These are phyloP conservation scores for Raphicerus campestris DNA, from an alignment of 2,113 vertebrate species.

Conservation along the genomic window DNA sequence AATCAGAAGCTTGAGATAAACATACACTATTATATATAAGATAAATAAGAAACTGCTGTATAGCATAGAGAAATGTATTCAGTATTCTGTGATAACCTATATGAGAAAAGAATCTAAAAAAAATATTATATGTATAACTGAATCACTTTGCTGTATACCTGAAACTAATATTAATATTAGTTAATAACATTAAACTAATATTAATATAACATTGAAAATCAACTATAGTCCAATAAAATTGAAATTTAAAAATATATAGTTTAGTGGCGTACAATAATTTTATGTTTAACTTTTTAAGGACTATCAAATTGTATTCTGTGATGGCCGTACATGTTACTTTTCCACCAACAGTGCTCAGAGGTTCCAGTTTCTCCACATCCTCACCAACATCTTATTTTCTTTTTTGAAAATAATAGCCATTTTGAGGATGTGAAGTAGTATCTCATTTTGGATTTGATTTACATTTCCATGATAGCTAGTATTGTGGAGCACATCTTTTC, in stretches of 20 bases:
- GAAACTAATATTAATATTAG: not conserved
- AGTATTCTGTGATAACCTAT: not conserved
- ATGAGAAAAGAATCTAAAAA: not conserved
- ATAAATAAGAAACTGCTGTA: not conserved
- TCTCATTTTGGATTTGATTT: not conserved
- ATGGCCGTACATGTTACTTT: not conserved
- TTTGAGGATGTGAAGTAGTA: not conserved
- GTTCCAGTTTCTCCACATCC: not conserved
- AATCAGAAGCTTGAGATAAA: not conserved
- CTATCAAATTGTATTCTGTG: not conserved
- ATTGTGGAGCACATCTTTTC: not conserved
- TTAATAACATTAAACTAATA: not conserved
- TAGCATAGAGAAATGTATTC: not conserved
- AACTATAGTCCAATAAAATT: not conserved
- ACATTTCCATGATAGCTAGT: not conserved
- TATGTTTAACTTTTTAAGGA: slow-evolving; percentile 14
- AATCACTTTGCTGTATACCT: not conserved
- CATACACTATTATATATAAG: not conserved
- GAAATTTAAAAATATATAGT: not conserved
- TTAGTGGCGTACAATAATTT: not conserved
- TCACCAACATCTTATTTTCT: not conserved
- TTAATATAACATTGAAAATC: not conserved
- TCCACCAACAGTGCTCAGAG: not conserved
- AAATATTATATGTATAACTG: not conserved
- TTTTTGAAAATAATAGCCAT: not conserved